Evolutionary conservation across 2,888 invertebrate genomes (phyloP).

Genomic region (Gibbula magus): DNA sequence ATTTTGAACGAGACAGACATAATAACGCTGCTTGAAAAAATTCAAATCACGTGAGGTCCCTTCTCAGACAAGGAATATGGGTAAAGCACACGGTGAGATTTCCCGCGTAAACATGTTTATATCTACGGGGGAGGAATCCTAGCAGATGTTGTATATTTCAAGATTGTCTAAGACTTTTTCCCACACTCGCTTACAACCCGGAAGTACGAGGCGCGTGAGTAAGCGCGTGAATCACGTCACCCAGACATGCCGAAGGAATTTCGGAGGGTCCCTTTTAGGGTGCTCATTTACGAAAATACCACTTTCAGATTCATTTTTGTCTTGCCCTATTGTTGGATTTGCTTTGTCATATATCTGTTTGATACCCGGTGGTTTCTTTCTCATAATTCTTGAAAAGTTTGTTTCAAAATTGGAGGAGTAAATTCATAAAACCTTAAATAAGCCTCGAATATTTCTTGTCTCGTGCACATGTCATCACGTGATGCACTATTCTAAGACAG

Average conservation of each 20-base stretch:
- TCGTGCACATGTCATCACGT: constrained; percentile 13
- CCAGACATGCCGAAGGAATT: background rate
- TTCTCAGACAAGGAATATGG: background rate
- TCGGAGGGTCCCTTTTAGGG: background rate
- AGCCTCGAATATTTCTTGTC: background rate
- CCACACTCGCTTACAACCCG: constrained; percentile 15
- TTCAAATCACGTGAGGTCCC: background rate
- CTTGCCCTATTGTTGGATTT: no score
- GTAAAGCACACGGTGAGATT: background rate
- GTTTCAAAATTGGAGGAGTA: no score
- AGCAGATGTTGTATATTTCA: constrained; percentile 11
- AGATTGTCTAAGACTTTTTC: constrained; percentile 11
- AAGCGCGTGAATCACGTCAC: constrained; percentile 15
- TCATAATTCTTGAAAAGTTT: no score
- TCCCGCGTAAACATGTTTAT: constrained; percentile 15
- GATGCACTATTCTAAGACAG: background rate
- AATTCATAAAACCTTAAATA: background rate
- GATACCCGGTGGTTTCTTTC: no score
- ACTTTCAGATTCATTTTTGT: no score
- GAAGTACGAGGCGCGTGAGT: constrained; percentile 10
- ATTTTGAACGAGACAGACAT: constrained; percentile 8
- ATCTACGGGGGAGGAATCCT: constrained; percentile 7
- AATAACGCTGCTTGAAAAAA: background rate
- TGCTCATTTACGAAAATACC: no score
- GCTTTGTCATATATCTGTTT: no score